phyloP scores from a whole-genome alignment of 2,113 vertebrate species.

The Poeciliopsis retropinna region DNA sequence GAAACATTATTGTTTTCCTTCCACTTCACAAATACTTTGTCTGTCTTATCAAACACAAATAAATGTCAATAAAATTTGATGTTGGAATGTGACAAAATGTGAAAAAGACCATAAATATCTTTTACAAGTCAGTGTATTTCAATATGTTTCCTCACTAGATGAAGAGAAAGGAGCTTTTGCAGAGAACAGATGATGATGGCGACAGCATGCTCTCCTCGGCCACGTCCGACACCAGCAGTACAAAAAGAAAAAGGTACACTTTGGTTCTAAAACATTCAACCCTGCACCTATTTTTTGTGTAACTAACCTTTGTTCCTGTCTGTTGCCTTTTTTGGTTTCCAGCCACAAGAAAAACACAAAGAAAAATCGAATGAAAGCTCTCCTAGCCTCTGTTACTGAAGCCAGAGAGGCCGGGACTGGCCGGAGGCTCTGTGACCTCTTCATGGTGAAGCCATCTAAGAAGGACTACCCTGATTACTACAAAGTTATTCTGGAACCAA shows the following conservation, averaged over 20 bases:
- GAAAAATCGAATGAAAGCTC: slow-evolving; percentile 93
- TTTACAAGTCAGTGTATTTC: neutral
- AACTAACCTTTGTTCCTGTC: neutral
- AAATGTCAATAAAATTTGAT: neutral
- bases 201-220: slow-evolving; percentile 98
- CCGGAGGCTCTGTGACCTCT: slow-evolving; percentile 93
- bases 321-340: neutral
- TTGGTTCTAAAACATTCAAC: neutral
- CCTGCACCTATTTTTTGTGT: neutral
- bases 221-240: slow-evolving; percentile 91
- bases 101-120: neutral
- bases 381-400: slow-evolving; percentile 90
- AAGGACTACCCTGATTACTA: slow-evolving; percentile 99
- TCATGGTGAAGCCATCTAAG: slow-evolving; percentile 98
- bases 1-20: neutral
- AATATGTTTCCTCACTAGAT: slow-evolving; percentile 73
- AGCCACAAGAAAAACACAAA: slow-evolving; percentile 95
- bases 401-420: slow-evolving; percentile 88
- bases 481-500: slow-evolving; percentile 97
- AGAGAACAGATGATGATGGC: slow-evolving; percentile 93
- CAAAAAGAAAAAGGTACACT: slow-evolving; percentile 93
- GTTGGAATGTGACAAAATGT: neutral
- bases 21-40: neutral
- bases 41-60: neutral
- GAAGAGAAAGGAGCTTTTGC: slow-evolving; percentile 94